Evolutionary conservation across 2,888 invertebrate species (phyloP), one percentile per base, ranked within the genome.

Genomic region (Sarcophaga subvicina): DNA sequence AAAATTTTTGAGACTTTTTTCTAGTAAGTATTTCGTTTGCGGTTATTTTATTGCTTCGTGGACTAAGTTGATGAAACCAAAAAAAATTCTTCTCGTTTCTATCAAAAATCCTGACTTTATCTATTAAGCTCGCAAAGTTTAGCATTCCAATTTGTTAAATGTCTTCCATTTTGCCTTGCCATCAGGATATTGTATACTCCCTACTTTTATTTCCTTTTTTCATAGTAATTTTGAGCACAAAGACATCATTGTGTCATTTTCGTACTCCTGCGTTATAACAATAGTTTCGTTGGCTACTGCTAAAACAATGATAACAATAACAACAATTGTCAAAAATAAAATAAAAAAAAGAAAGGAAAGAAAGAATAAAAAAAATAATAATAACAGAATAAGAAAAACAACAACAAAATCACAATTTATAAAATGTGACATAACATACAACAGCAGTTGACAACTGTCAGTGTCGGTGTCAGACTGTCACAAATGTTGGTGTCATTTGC

Each of bases 391-490:
- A 66, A 76, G 14, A 54, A 63, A 69, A 25, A 63, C 27, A 82
- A 76, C 66, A 83, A 60, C 47, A 76, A 82, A 85, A 80, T 87
- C 85, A 85, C 87, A 87, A 87, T 85, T 87, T 87, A 87, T 85
- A 87, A 87, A 87, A 85, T 87, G 87, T 82, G 87, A 85, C 87
- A 87, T 82, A 79, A 85, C 64, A 75, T 71, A 85, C 85, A 87
- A 85, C 87, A 85, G 84, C 87, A 87, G 87, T 87, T 87, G 87
- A 87, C 87, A 87, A 87, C 87, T 87, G 87, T 85, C 87, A 85
- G 79, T 87, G 87, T 76, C 70, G 81, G 78, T 86, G 86, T 86
- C 86, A 80, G 66, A 76, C 83, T 84, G 84, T 83, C 84, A 84
- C 80, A 83, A 83, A 83, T 87, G 84, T 81, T 81, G 71, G 66